Evolutionary conservation across 2,888 invertebrate genomes (phyloP), one percentile per base, ranked within the genome.

Genomic region (Rambutsinella grinnellia): DNA sequence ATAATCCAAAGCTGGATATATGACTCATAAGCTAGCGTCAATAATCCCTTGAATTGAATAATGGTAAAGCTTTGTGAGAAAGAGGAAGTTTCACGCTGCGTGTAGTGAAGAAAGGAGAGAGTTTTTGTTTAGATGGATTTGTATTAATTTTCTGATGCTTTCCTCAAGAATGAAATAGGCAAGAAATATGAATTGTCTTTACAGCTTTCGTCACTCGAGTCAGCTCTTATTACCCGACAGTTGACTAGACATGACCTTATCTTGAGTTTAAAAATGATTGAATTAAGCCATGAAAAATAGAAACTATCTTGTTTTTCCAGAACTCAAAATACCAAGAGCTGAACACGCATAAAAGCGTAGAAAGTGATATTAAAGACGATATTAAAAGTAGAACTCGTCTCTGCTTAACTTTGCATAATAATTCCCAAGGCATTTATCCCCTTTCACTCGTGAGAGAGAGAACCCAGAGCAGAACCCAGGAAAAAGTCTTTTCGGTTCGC

Each of bases 51-150:
- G 62, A 49, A 51, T 19, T 23, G 17, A 56, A 46, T 46, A 44
- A 54, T 36, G 23, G 24, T 36, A 65, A 51, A 36, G 44, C 53
- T 65, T 36, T 44, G 54, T 13, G 54, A 67, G 27, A 49, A 54
- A 24, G 21, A 28, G 57, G 56, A 70, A 54, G 61, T 21, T 36
- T 19, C 69, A 60, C 60, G 61, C 61, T 61, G 61, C 46, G 61
- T 61, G 19, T 3, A 46, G 27, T 58, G 26, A 26, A 54, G 54
- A n/a, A n/a, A n/a, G n/a, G n/a, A n/a, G n/a, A n/a, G n/a, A n/a
- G n/a, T n/a, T n/a, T n/a, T n/a, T n/a, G n/a, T n/a, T n/a, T 36
- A 36, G 36, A 36, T 36, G 36, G 36, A 36, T 36, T 36, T 36
- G 13, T 13, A 27, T n/a, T 63, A 56, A 46, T 53, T 49, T 49